Base-by-base conservation (phyloP, 1,140 invertebrate species). In the Drosophila willistoni region DNA sequence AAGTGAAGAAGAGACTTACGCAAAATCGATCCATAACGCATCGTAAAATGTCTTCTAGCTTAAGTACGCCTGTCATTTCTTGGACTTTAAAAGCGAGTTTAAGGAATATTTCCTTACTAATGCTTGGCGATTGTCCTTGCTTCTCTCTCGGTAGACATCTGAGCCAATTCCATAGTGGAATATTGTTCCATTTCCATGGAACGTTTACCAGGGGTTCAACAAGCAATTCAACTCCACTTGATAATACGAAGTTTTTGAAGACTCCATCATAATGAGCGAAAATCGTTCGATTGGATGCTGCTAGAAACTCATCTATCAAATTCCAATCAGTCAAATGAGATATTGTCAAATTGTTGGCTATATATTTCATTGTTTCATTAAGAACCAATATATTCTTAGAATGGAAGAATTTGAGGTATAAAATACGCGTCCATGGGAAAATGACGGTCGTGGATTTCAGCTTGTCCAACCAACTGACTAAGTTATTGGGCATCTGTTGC, bases 381-480 rank as follows among this genome's bases (percentile, higher is more conserved):
- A 93, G 68, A n/a, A 94, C 82, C 5, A 73, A 56, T 73, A 85
- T 93, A 62, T 93, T 94, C 60, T 94, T 93, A 6, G 77, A 67
- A 44, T 64, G 64, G 0, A 94, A 65, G 7, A 94, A 87, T 71
- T 92, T 91, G 17, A 72, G 65, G 62, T 93, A 93, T 55, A 93
- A 71, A 64, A 92, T 91, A 25, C 86, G 81, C 3, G 93, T 13
- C 93, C 93, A 94, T 5, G 42, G 55, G 9, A 41, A 29, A 73
- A 80, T 81, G 12, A 72, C 44, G 86, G 2, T 12, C 79, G 51
- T 0, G 83, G 86, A 22, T 7, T 51, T 13, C 94, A 73, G n/a
- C 93, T 91, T 57, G 94, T 94, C 41, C 92, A 82, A 34, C 34
- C 7, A 17, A 94, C 89, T 12, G 95, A 85, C 81, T 95, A 94